phyloP scores from a whole-genome alignment of 2,113 vertebrate genomes.

The Nycticorax nycticorax region DNA sequence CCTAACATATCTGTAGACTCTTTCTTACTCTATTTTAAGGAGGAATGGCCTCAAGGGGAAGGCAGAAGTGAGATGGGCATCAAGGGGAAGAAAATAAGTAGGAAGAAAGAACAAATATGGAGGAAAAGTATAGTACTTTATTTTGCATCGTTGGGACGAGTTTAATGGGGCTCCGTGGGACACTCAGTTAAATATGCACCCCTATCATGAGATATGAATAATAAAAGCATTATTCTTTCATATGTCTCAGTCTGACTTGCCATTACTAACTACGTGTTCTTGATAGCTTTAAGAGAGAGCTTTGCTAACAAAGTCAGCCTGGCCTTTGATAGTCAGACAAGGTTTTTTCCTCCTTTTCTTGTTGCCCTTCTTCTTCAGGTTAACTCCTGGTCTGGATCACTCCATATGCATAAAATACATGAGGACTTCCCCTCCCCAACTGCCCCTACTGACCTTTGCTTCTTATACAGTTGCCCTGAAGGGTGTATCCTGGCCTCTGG shows the following conservation, averaged over 20 bases:
- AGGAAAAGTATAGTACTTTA: background rate
- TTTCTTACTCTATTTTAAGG: background rate
- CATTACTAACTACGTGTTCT: background rate
- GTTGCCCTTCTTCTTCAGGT: background rate
- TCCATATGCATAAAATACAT: background rate
- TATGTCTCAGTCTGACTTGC: background rate
- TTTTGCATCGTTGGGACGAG: background rate
- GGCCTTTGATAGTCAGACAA: background rate
- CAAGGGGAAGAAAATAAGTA: background rate
- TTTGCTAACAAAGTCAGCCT: background rate
- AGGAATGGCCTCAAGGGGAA: background rate
- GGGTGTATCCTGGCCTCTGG: background rate
- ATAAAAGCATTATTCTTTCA: background rate
- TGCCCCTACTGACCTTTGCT: background rate
- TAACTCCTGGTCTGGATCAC: background rate
- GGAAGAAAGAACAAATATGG: background rate
- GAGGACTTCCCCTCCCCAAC: background rate
- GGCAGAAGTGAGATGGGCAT: background rate
- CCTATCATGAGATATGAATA: background rate
- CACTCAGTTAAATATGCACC: background rate
- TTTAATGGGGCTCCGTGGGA: accelerated
- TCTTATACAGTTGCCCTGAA: background rate
- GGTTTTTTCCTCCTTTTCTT: background rate
- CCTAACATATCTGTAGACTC: background rate
- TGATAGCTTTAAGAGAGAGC: background rate